A percentile compares a stretch with the other conserved stretches of the same genome.
phyloP scores from a whole-genome alignment of 2,888 invertebrate species.

The Leucania comma region DNA sequence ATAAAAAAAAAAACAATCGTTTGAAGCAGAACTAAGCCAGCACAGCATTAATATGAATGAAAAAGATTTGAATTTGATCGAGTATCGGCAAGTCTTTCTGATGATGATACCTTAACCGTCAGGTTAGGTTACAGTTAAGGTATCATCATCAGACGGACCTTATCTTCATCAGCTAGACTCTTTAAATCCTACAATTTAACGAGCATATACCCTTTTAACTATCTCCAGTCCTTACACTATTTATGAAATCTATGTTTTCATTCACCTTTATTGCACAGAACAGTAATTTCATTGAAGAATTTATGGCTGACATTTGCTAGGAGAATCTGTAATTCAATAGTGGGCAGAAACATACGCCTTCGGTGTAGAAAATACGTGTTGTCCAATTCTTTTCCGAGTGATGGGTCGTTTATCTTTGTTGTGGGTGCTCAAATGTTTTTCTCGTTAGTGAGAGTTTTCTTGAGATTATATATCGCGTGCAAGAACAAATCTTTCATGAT shows the following conservation, averaged over 20 bases:
- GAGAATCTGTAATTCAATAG: constrained; percentile 43
- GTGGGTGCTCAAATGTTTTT: constrained; percentile 46
- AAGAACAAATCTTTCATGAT: constrained; percentile 9
- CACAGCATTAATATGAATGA: background rate
- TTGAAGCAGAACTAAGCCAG: constrained; percentile 3
- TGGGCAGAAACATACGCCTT: constrained; percentile 6
- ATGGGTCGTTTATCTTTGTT: constrained; percentile 56
- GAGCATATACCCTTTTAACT: too few species aligned
- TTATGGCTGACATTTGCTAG: constrained; percentile 22
- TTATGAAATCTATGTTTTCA: constrained; percentile 4
- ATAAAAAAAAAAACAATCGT: too few species aligned
- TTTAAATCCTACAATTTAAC: too few species aligned
- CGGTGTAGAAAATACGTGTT: constrained; percentile 25
- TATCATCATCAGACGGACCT: too few species aligned
- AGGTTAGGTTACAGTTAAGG: too few species aligned
- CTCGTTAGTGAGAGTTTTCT: constrained; percentile 42
- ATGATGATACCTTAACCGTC: background rate
- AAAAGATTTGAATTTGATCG: background rate
- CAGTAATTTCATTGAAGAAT: constrained; percentile 15
- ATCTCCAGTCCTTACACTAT: background rate
- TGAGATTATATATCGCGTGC: constrained; percentile 39
- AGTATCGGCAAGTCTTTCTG: background rate
- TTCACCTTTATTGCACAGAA: too few species aligned
- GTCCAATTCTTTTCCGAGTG: constrained; percentile 42
- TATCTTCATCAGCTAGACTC: too few species aligned